A percentile compares a stretch with the other conserved stretches of the same genome.
Evolutionary conservation across 92 coral and sea anemone species (phyloP).

Genomic region (Actinernus sp.): DNA sequence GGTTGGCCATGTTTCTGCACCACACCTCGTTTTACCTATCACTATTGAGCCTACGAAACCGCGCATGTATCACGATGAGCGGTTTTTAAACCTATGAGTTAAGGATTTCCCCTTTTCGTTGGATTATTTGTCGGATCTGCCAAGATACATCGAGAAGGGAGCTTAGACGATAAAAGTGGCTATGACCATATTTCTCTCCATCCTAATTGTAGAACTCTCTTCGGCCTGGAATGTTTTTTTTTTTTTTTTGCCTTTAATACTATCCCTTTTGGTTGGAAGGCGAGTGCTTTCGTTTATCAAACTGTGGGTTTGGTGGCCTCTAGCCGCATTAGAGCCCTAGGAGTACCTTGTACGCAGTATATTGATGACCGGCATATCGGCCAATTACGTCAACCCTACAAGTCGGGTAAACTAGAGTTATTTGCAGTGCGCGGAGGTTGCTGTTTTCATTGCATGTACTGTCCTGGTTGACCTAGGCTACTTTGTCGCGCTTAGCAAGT

Average conservation of each 20-base stretch:
- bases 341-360: conserved; percentile 27
- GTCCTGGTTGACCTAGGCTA: not conserved
- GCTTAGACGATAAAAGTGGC: conserved; percentile 45
- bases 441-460: not conserved
- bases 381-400: conserved; percentile 12
- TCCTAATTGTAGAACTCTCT: conserved; percentile 6
- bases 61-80: conserved; percentile 40
- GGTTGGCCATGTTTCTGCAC: conserved; percentile 41
- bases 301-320: conserved; percentile 29
- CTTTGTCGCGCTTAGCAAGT: not conserved
- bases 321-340: conserved; percentile 14
- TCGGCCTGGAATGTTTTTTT: conserved; percentile 15
- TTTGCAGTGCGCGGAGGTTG: not conserved
- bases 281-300: conserved; percentile 36
- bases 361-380: conserved; percentile 50
- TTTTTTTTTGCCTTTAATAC: conserved; percentile 7
- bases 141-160: conserved; percentile 25
- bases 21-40: conserved; percentile 36
- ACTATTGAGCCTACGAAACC: conserved; percentile 58
- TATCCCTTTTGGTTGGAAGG: conserved; percentile 43
- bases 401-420: too few relatives aligned
- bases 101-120: conserved; percentile 45
- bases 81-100: conserved; percentile 49
- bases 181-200: conserved; percentile 27
- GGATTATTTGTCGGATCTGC: conserved; percentile 53